Evolutionary conservation across 92 coral and sea anemone species (phyloP).

Genomic region (Pocillopora grandis): DNA sequence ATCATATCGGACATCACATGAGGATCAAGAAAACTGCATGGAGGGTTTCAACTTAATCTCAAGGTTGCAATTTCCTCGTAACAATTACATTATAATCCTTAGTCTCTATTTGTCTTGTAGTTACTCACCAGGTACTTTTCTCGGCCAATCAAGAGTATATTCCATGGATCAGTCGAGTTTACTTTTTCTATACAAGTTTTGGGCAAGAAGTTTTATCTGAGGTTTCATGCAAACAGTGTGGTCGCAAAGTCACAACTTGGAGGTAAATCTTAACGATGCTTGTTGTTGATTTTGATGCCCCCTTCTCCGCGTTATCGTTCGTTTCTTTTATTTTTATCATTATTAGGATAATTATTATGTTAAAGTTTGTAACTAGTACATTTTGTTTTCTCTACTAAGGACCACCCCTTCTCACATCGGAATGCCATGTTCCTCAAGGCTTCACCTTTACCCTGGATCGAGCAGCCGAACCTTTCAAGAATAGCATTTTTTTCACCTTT

Average conservation of each 20-base stretch:
- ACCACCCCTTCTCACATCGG: not conserved
- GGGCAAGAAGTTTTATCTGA: not conserved
- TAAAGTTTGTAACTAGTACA: not conserved
- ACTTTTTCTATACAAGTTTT: slow-evolving; percentile 2
- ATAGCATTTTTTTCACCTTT: not conserved
- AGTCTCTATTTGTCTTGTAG: slow-evolving; percentile 4
- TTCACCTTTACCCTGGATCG: slow-evolving; percentile 2
- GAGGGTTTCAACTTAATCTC: too few relatives aligned
- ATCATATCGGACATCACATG: too few relatives aligned
- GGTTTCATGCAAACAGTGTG: not conserved
- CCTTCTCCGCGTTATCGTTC: not conserved
- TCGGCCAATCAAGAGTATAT: not conserved
- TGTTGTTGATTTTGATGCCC: not conserved
- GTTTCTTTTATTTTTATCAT: not conserved
- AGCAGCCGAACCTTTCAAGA: not conserved
- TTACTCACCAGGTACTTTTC: slow-evolving; percentile 16
- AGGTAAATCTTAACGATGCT: not conserved
- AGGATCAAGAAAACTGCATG: too few relatives aligned
- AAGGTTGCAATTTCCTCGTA: too few relatives aligned
- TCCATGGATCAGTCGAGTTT: slow-evolving; percentile 25
- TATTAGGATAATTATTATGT: not conserved
- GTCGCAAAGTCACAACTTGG: slow-evolving; percentile 13
- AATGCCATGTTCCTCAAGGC: slow-evolving; percentile 10
- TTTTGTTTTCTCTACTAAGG: not conserved
- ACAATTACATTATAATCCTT: not conserved